phyloP scores from a whole-genome alignment of 2,888 invertebrate genomes.

The Arrhopalites spinosus region DNA sequence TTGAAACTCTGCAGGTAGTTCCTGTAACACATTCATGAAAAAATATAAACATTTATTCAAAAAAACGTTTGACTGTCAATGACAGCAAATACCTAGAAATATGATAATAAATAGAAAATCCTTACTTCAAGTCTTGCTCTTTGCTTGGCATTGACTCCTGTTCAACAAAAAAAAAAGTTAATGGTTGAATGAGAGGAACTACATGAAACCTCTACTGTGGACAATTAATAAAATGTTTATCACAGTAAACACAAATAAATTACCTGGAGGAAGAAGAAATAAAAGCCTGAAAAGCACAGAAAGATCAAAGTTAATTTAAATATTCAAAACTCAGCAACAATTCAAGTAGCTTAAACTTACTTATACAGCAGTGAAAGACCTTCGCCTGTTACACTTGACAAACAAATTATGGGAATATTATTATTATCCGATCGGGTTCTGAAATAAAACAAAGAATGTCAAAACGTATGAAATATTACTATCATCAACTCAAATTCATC shows the following conservation, averaged over 20 bases:
- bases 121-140: constrained; percentile 70
- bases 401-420: constrained; percentile 79
- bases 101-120: constrained; percentile 43
- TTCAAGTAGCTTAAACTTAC: too few relatives aligned
- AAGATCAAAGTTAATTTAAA: too few relatives aligned
- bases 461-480: too few relatives aligned
- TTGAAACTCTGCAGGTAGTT: constrained; percentile 75
- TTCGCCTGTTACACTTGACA: constrained; percentile 87
- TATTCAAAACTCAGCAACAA: too few relatives aligned
- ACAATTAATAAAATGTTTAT: too few relatives aligned
- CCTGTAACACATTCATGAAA: constrained; percentile 1
- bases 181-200: too few relatives aligned
- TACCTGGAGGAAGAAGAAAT: constrained; percentile 76
- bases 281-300: constrained; percentile 83
- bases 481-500: too few relatives aligned
- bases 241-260: too few relatives aligned
- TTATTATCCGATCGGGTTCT: too few relatives aligned
- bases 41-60: constrained; percentile 48
- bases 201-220: too few relatives aligned
- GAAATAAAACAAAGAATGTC: too few relatives aligned
- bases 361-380: constrained; percentile 82
- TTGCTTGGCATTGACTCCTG: constrained; percentile 67
- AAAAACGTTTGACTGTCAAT: not conserved
- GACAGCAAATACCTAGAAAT: not conserved
- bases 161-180: too few relatives aligned